Conservation (phyloP, 2,797 vertebrate species). For the Setipinna tenuifilis region DNA sequence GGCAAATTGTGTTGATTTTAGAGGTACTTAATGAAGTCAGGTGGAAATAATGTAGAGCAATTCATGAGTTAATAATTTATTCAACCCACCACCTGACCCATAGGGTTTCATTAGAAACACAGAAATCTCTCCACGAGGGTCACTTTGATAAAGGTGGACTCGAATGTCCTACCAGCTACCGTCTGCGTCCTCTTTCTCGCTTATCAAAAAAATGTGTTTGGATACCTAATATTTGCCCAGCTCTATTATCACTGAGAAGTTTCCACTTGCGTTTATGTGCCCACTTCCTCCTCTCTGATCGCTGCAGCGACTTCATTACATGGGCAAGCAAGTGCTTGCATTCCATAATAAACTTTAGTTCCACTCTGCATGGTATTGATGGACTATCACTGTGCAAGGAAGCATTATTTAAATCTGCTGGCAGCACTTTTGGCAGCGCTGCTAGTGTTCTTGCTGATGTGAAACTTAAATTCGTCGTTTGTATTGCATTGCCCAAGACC, state of each 20-base stretch:
- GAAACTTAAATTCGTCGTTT: not conserved
- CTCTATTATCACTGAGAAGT: not conserved
- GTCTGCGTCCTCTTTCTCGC: not conserved
- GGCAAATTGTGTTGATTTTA: not conserved
- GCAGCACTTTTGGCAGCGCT: too few species aligned
- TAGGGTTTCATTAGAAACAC: not conserved
- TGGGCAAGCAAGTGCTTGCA: not conserved
- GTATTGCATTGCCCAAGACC: not conserved
- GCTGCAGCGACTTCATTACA: not conserved
- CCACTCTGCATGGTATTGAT: not conserved
- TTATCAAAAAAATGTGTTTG: not conserved
- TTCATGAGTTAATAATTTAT: slow-evolving; percentile 7
- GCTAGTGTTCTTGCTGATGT: not conserved
- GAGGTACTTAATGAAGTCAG: slow-evolving; percentile 9
- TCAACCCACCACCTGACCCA: not conserved
- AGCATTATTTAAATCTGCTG: not conserved
- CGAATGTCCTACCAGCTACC: not conserved
- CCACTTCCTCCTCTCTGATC: not conserved
- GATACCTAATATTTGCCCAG: not conserved
- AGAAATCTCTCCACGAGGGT: not conserved
- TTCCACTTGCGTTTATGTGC: not conserved
- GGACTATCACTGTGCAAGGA: not conserved
- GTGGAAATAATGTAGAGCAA: not conserved
- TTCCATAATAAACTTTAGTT: not conserved
- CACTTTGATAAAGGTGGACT: not conserved